phyloP scores from a whole-genome alignment of 1,140 invertebrate species.

The Hylaeus anthracinus region DNA sequence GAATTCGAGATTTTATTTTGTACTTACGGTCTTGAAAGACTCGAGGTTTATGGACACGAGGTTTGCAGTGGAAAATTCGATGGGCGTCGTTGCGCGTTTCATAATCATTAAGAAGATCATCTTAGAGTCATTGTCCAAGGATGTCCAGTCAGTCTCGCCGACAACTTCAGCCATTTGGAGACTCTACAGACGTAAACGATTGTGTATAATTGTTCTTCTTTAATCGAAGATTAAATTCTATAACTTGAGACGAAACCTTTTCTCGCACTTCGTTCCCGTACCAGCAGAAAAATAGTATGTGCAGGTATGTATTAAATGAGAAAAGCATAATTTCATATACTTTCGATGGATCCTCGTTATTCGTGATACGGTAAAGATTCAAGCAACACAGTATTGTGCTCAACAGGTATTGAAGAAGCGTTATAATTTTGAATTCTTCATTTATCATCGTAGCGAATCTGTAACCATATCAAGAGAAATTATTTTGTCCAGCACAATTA shows the following conservation, averaged over 20 bases:
- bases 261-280: too few relatives aligned
- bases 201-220: conserved; percentile 42
- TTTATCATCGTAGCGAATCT: conserved; percentile 52
- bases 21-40: conserved; percentile 38
- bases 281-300: conserved; percentile 3
- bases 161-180: conserved; percentile 18
- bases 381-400: conserved; percentile 50
- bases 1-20: background rate
- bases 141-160: conserved; percentile 31
- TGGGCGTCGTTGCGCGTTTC: conserved; percentile 25
- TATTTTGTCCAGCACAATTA: background rate
- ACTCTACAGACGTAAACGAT: conserved; percentile 18
- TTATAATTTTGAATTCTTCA: conserved; percentile 43
- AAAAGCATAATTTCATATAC: conserved; percentile 11
- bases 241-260: background rate
- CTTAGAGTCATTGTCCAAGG: background rate
- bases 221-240: background rate
- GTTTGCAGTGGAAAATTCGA: conserved; percentile 39
- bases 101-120: conserved; percentile 44
- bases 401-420: conserved; percentile 47
- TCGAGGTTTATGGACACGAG: conserved; percentile 46
- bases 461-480: background rate
- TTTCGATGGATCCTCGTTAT: conserved; percentile 76
- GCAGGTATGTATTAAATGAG: conserved; percentile 69
- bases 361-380: conserved; percentile 38